A percentile compares a stretch with the other conserved stretches of the same genome.
phyloP scores from a whole-genome alignment of 2,113 vertebrate species.

The Callorhinus ursinus region DNA sequence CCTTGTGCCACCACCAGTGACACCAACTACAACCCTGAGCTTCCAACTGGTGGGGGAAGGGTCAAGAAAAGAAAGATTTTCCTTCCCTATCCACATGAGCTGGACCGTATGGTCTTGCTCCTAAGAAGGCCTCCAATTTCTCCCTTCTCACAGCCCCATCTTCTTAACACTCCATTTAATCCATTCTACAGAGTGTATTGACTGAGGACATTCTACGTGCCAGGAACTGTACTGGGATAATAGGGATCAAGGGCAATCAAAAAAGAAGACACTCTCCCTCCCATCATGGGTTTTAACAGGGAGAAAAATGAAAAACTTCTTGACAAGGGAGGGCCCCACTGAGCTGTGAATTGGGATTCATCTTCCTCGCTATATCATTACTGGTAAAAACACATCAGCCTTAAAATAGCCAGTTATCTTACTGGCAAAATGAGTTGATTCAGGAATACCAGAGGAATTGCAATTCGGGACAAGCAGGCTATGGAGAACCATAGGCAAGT shows the following conservation, averaged over 20 bases:
- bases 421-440: neutral
- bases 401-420: neutral
- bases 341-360: neutral
- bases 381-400: neutral
- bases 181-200: neutral
- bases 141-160: neutral
- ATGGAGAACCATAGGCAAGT: neutral
- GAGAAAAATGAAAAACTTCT: neutral
- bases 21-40: neutral
- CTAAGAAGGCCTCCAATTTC: neutral
- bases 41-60: neutral
- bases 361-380: neutral
- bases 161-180: neutral
- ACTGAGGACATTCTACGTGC: neutral
- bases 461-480: neutral
- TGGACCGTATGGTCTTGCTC: neutral
- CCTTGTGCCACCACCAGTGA: neutral
- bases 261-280: neutral
- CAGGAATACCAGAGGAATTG: neutral
- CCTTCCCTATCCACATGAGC: neutral
- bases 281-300: neutral
- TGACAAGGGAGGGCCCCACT: neutral
- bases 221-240: neutral
- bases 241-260: neutral
- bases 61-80: neutral